A percentile compares a stretch with the other conserved stretches of the same genome.
Evolutionary conservation across 2,113 vertebrate genomes (phyloP).

Genomic region (Scatophagus argus): DNA sequence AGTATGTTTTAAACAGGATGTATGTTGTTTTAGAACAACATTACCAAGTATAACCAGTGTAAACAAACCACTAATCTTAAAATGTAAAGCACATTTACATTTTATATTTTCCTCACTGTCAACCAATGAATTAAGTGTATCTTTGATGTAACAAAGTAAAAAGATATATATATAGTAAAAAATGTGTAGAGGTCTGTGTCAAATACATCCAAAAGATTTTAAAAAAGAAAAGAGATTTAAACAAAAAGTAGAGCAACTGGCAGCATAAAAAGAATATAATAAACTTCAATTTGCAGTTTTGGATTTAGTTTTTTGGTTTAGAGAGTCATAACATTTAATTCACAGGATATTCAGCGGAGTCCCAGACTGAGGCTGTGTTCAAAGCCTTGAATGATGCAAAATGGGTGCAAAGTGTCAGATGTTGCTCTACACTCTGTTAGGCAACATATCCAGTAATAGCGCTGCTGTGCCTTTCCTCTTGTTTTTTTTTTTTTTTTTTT

Average conservation of each 20-base stretch:
- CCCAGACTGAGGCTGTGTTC: constrained; percentile 26
- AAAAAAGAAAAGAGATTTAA: constrained; percentile 8
- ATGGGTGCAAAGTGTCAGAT: constrained; percentile 44
- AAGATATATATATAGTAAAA: background rate
- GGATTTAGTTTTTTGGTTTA: constrained; percentile 24
- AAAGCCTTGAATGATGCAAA: constrained; percentile 61
- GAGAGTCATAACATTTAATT: constrained; percentile 34
- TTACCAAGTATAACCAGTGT: background rate
- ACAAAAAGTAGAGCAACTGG: constrained; percentile 28
- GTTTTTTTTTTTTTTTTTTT: constrained; percentile 21
- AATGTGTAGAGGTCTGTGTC: constrained; percentile 2
- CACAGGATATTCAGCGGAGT: constrained; percentile 19
- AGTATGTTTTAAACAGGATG: background rate
- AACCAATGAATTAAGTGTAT: background rate
- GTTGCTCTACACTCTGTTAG: constrained; percentile 19
- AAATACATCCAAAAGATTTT: constrained; percentile 25
- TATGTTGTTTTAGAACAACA: background rate
- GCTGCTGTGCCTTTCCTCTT: background rate
- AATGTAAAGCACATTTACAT: constrained; percentile 8
- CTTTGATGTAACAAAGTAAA: constrained; percentile 22
- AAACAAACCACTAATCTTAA: background rate
- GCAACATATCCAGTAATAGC: constrained; percentile 30
- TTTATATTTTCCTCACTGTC: background rate
- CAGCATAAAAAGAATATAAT: constrained; percentile 26
- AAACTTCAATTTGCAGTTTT: constrained; percentile 24